Percentiles rank a stretch among this genome's conserved stretches.
Conservation (phyloP, 1,140 invertebrate genomes). For the Drosophila arawakana region DNA sequence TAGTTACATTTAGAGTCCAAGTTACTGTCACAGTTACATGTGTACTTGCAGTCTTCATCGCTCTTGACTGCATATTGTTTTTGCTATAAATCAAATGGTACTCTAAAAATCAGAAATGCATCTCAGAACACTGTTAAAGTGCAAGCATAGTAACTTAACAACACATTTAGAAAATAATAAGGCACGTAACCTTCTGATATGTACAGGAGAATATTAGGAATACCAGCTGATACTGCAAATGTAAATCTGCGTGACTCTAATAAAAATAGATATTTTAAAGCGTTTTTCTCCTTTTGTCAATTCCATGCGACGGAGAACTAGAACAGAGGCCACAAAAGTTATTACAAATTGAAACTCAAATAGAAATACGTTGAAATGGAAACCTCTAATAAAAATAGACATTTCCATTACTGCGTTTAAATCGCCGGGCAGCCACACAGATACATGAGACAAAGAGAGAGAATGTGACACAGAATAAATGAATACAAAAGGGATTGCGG, state of each 20-base stretch:
- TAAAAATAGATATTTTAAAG: too few species aligned
- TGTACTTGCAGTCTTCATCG: background rate
- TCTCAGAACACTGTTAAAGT: too few species aligned
- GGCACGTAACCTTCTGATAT: too few species aligned
- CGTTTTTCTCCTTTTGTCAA: constrained; percentile 5
- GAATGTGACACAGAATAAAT: constrained; percentile 19
- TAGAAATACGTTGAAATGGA: constrained; percentile 56
- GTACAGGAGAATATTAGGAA: too few species aligned
- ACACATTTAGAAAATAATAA: too few species aligned
- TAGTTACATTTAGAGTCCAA: constrained; percentile 2
- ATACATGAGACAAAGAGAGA: constrained; percentile 4
- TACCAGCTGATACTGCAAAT: too few species aligned
- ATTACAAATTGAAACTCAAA: constrained; percentile 67
- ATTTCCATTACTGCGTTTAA: constrained; percentile 81
- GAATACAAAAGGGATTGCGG: constrained; percentile 15
- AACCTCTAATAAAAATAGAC: constrained; percentile 76
- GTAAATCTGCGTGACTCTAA: too few species aligned
- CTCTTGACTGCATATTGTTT: background rate
- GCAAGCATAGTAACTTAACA: too few species aligned
- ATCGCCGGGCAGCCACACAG: constrained; percentile 49
- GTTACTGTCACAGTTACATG: constrained; percentile 6
- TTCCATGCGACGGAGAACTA: background rate
- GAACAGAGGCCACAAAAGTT: constrained; percentile 49
- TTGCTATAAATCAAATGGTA: background rate
- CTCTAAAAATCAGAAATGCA: too few species aligned